Evolutionary conservation across 2,113 vertebrate genomes (phyloP).

Genomic region (Phrynosoma blainvillii): DNA sequence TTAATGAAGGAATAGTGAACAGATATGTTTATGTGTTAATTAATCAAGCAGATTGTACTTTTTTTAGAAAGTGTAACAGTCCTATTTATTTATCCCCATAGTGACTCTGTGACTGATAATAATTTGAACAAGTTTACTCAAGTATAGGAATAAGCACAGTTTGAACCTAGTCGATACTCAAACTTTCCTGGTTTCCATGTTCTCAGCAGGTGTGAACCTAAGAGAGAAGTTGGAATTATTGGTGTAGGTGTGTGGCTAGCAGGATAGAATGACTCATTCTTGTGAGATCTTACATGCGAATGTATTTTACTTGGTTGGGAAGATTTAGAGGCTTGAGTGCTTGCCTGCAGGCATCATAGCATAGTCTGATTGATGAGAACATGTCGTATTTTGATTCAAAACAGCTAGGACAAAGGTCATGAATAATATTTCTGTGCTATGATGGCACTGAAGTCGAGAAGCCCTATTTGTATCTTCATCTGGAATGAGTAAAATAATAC

Average conservation of each 20-base stretch:
- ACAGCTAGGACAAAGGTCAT: constrained; percentile 5
- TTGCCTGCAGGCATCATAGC: not conserved
- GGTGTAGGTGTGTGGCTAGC: not conserved
- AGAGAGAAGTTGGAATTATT: not conserved
- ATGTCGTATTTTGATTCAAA: constrained; percentile 6
- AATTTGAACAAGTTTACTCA: not conserved
- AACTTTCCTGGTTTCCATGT: not conserved
- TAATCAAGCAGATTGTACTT: not conserved
- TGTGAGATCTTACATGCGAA: not conserved
- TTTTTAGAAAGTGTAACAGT: not conserved
- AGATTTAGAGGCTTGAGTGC: not conserved
- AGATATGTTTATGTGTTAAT: not conserved
- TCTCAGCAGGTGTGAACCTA: not conserved
- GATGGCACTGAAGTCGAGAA: not conserved
- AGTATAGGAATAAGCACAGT: not conserved
- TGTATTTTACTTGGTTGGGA: fast-evolving
- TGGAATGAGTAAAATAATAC: constrained; percentile 33
- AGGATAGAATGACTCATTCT: not conserved
- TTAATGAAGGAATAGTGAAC: not conserved
- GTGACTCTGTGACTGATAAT: not conserved
- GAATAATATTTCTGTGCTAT: not conserved
- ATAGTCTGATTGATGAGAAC: not conserved
- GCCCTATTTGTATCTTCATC: constrained; percentile 21
- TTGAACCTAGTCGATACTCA: not conserved
- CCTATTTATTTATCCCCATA: not conserved